Evolutionary conservation across 2,797 vertebrate genomes (phyloP), one percentile per base, ranked within the genome.

Genomic region (Ambastaia sidthimunki): DNA sequence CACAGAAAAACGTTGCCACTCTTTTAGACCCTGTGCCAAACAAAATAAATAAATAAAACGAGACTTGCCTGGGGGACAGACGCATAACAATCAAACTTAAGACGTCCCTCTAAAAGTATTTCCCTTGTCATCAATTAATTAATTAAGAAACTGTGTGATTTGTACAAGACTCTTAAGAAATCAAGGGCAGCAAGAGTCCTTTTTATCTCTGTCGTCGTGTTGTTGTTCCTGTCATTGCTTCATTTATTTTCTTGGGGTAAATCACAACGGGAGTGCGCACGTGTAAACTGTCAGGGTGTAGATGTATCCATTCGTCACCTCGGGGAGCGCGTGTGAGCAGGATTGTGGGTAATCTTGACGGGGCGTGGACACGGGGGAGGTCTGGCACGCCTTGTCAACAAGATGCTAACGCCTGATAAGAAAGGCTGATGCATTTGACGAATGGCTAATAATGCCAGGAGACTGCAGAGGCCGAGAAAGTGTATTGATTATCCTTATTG

Each of bases 401-500:
- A 93, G 90, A 91, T 89, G 88, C 83, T 87, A 87, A 93, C 89
- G 86, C 86, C 86, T 85, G 88, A 93, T 92, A 91, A 93, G 87
- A 88, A 87, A 84, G 86, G 87, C 88, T 86, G 88, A 86, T 83
- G 63, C 73, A 88, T 75, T 90, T 94, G 93, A 94, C 92, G 92
- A 92, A 93, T 80, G 73, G 84, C 88, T 89, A 87, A 91, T 90
- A 90, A 90, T 21, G 86, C 88, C 85, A 71, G 87, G 86, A 91
- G 90, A 90, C 68, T 25, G 76, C 85, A 85, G 81, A 74, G 81
- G 85, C 60, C 77, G 81, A 89, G 92, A 91, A 91, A 91, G 90
- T 89, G 85, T 94, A 95, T 94, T 94, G 94, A 95, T 94, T 93
- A 91, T 91, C 86, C 92, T 93, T 94, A 94, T 94, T 94, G 94